Evolutionary conservation across 2,888 invertebrate species (phyloP).

Genomic region (Pediacus dermestoides): DNA sequence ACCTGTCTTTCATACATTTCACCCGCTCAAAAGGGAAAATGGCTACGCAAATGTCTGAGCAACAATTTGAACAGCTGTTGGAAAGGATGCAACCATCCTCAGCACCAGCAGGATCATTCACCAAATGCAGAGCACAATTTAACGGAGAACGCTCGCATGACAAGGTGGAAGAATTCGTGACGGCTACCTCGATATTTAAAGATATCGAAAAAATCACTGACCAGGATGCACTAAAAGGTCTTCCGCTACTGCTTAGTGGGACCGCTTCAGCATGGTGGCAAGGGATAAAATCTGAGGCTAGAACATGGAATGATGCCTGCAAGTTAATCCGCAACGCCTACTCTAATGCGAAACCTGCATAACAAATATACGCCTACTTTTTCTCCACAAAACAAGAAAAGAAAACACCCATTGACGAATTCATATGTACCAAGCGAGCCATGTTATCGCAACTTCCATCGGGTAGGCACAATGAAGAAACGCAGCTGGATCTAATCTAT

Average conservation of each 20-base stretch:
- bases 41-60: no score
- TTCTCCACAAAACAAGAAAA: conserved; percentile 17
- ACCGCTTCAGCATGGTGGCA: conserved; percentile 19
- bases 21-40: no score
- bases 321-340: conserved; percentile 17
- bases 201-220: no score
- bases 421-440: conserved; percentile 21
- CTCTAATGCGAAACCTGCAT: conserved; percentile 19
- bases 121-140: no score
- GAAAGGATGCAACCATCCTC: no score
- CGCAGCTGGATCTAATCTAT: conserved; percentile 25
- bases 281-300: conserved; percentile 15
- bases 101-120: no score
- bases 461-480: conserved; percentile 19
- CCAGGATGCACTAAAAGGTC: no score
- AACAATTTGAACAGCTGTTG: no score
- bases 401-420: conserved; percentile 14
- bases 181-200: no score
- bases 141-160: no score
- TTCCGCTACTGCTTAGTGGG: conserved; percentile 18
- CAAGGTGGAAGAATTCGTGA: no score
- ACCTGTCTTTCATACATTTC: no score
- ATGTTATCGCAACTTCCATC: conserved; percentile 21
- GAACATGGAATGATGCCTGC: conserved; percentile 18
- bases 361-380: conserved; percentile 23